A percentile compares a stretch with the other conserved stretches of the same genome.
Conservation (phyloP, 2,888 invertebrate species). For the Philereme vetulata region DNA sequence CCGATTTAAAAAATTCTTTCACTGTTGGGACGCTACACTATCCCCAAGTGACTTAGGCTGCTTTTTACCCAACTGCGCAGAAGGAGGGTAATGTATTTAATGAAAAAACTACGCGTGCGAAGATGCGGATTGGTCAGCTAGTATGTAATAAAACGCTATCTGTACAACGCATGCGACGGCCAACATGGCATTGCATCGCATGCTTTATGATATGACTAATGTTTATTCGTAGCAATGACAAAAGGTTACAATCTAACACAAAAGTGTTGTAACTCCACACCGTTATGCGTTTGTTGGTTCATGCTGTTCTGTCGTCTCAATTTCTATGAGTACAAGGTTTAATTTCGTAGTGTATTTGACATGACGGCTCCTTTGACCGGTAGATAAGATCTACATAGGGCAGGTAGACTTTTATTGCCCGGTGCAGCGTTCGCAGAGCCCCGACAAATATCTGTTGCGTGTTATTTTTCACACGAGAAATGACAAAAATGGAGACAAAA, state of each 20-base stretch:
- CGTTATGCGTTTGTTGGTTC: slow-evolving; percentile 68
- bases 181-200: slow-evolving; percentile 3
- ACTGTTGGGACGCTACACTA: too few species aligned
- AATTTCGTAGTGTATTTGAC: slow-evolving; percentile 40
- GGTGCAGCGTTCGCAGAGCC: slow-evolving; percentile 46
- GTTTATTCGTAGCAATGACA: slow-evolving; percentile 71
- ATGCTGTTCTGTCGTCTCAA: slow-evolving; percentile 39
- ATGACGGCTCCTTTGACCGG: slow-evolving; percentile 78
- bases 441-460: slow-evolving; percentile 53
- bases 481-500: slow-evolving; percentile 32
- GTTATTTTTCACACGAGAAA: slow-evolving; percentile 67
- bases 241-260: slow-evolving; percentile 76
- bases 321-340: slow-evolving; percentile 36
- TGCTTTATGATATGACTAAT: slow-evolving; percentile 67
- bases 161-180: too few species aligned
- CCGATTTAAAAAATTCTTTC: too few species aligned
- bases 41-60: too few species aligned
- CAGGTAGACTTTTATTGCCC: slow-evolving; percentile 78
- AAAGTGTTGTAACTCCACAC: slow-evolving; percentile 78
- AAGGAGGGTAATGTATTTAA: too few species aligned
- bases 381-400: slow-evolving; percentile 78
- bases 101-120: too few species aligned
- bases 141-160: too few species aligned
- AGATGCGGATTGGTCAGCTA: too few species aligned
- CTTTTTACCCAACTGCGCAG: too few species aligned